Evolutionary conservation across 2,888 invertebrate genomes (phyloP).

Genomic region (Hypolimnas misippus): DNA sequence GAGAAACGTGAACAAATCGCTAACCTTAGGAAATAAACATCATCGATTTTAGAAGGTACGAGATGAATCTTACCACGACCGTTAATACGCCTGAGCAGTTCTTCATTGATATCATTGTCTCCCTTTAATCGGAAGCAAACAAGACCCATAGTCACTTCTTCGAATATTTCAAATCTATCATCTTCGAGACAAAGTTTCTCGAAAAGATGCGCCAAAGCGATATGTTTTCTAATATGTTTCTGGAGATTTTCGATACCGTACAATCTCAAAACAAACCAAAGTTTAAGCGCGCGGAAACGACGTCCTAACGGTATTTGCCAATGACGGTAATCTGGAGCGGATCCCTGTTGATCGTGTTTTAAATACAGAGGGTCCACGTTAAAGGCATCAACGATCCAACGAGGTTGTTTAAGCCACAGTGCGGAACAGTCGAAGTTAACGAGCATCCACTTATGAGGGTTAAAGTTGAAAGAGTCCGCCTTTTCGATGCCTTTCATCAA

Average conservation of each 20-base stretch:
- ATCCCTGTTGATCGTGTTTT: conserved; percentile 96
- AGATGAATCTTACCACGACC: conserved; percentile 95
- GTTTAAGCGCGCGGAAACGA: conserved; percentile 94
- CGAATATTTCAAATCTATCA: conserved; percentile 93
- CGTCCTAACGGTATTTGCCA: conserved; percentile 98
- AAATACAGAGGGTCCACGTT: conserved; percentile 98
- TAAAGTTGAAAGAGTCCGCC: conserved; percentile 98
- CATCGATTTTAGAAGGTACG: conserved; percentile 94
- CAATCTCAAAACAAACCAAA: conserved; percentile 97
- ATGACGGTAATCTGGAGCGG: conserved; percentile 96
- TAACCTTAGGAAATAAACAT: conserved; percentile 93
- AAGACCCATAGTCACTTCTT: conserved; percentile 96
- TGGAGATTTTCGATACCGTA: conserved; percentile 96
- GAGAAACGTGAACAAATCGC: conserved; percentile 95
- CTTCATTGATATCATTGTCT: conserved; percentile 92
- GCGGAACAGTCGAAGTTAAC: conserved; percentile 99
- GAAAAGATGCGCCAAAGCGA: conserved; percentile 94
- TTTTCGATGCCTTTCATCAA: conserved; percentile 94
- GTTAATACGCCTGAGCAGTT: conserved; percentile 92
- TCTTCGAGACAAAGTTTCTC: conserved; percentile 90
- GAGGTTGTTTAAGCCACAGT: conserved; percentile 97
- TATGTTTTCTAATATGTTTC: conserved; percentile 93
- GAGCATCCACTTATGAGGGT: conserved; percentile 99
- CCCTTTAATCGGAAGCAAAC: conserved; percentile 98
- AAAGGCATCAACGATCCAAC: conserved; percentile 96